Evolutionary conservation across 2,797 vertebrate genomes (phyloP), one percentile per base, ranked within the genome.

Genomic region (Philypnodon macrostomus): DNA sequence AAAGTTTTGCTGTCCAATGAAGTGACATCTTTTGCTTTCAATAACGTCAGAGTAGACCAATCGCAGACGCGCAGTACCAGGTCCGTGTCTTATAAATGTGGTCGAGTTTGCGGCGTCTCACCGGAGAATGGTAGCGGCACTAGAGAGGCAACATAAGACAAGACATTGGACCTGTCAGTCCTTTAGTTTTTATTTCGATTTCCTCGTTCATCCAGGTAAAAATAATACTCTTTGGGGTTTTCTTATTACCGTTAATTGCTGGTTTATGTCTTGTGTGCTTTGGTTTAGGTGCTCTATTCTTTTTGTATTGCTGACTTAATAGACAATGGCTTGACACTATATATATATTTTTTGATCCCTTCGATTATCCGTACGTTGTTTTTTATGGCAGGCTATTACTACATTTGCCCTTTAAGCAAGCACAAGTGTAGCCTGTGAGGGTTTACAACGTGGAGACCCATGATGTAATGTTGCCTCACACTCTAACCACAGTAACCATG

Each of bases 111-210:
- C 0, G 2, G 2, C 0, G 0, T 24, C 6, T 4, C 23, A 80
- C 63, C 63, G 70, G 82, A 90, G 84, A 62, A 91, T 90, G 88
- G 86, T 80, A 86, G 61, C 79, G 34, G 23, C 58, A 74, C 65
- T 35, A 54, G 41, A 9, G 21, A 54, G 1, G 1, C 4, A 56
- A 11, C 47, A 34, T 7, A 18, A 34, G 11, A 53, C 40, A 21
- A 61, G 18, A 65, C 53, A 75, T 31, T 70, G 89, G 89, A 89
- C 73, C 66, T 38, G 55, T 42, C 77, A 36, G 88, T 87, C 83
- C 77, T 77, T 58, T 67, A 80, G 78, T 64, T 80, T 75, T 70
- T 81, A 67, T 83, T 86, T 78, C 54, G 2, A 69, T 75, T 87
- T 82, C 38, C 56, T 60, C 39, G 54, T 67, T 19, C 70, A 27